Base-by-base conservation (phyloP, 2,888 invertebrate genomes). In the Clusia tigrina region DNA sequence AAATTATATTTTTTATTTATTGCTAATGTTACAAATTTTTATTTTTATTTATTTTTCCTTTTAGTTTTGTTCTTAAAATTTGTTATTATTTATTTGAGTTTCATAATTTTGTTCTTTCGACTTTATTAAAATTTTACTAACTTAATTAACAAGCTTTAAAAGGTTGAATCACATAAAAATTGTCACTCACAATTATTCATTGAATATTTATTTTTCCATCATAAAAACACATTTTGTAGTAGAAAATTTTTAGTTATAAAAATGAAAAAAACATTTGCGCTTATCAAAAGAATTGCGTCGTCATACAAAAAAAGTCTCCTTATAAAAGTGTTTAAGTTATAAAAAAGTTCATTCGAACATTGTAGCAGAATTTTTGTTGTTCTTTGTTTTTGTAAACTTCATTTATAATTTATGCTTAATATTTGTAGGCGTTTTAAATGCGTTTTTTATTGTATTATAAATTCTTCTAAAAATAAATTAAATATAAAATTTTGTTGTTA, bases 201-300 rank as follows among this genome's bases (percentile, higher is more conserved):
- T 32, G 12, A 32, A 12, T 32, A 9, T 32, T 12, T n/a, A 48
- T 48, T 48, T 18, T 6, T 23, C 12, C 20, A 52, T 10, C n/a
- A 48, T 6, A 48, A 48, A 48, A 18, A 52, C 52, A 52, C 42
- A 42, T 52, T 52, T 52, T 52, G 2, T 12, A 12, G 24, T 54
- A 54, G 48, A 60, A 64, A 60, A 46, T 20, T 59, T 56, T 22
- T 25, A 46, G 53, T 60, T 64, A 60, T 48, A 64, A 60, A 64
- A 56, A 60, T 60, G 42, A 63, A 63, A 59, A 54, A 26, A 48
- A 17, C n/a, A 64, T 23, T 62, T 37, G 25, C 62, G 60, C 58
- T 62, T 64, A 64, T 64, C 64, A 67, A 67, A 67, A 64, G 54
- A 60, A 55, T 53, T 54, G 23, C 53, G 52, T 62, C 57, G 56